Evolutionary conservation across 2,797 vertebrate species (phyloP).

Genomic region (Channallabes apus): DNA sequence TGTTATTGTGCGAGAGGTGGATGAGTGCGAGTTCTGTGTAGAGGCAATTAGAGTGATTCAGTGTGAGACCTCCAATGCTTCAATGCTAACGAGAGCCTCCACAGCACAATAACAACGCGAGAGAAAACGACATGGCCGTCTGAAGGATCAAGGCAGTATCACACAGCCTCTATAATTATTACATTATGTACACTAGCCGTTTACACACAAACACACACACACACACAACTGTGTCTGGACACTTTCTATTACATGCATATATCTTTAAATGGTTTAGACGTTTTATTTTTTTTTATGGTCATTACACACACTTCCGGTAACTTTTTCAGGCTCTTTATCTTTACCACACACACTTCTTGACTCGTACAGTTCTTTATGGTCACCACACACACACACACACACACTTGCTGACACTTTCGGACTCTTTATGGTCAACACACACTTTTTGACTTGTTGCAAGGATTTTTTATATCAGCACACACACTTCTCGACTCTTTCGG

Average conservation of each 20-base stretch:
- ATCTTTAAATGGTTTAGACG: neutral
- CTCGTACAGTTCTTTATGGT: neutral
- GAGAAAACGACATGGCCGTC: neutral
- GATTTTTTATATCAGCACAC: neutral
- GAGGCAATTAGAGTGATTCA: conserved; percentile 17
- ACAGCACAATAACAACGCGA: neutral
- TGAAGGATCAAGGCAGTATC: conserved; percentile 9
- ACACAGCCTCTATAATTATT: neutral
- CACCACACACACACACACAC: neutral
- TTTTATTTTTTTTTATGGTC: neutral
- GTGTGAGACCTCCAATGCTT: neutral
- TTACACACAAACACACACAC: neutral
- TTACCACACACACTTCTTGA: neutral
- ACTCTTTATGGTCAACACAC: neutral
- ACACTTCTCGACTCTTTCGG: neutral
- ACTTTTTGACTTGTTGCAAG: neutral
- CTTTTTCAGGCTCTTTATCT: neutral
- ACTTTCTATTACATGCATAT: too few species aligned
- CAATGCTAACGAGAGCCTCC: conserved; percentile 9
- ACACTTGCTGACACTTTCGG: neutral
- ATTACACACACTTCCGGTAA: neutral
- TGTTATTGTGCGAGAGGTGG: neutral
- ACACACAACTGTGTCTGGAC: neutral
- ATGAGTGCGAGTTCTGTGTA: conserved; percentile 11
- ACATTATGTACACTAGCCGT: neutral